Evolutionary conservation across 2,113 vertebrate species (phyloP).

Genomic region (Nerophis ophidion): DNA sequence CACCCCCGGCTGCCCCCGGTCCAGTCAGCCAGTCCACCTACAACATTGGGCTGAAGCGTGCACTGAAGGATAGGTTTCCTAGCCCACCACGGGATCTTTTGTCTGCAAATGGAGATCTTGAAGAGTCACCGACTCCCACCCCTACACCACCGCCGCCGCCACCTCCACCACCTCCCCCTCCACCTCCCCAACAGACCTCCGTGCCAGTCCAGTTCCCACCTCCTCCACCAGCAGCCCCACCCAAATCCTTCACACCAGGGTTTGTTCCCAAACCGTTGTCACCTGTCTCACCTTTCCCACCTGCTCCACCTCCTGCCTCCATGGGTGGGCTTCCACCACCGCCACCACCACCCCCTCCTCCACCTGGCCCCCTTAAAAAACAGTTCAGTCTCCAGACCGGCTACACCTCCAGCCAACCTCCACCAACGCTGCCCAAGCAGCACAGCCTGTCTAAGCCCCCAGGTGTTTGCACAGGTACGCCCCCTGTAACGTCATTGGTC

Average conservation of each 20-base stretch:
- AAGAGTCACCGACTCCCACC: slow-evolving; percentile 56
- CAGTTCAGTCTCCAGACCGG: slow-evolving; percentile 69
- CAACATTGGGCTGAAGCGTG: slow-evolving; percentile 49
- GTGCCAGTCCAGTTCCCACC: slow-evolving; percentile 59
- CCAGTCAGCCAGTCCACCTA: slow-evolving; percentile 24
- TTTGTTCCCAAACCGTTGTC: slow-evolving; percentile 69
- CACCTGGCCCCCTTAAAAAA: slow-evolving; percentile 74
- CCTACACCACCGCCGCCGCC: slow-evolving; percentile 62
- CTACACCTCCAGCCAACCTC: slow-evolving; percentile 64
- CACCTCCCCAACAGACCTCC: slow-evolving; percentile 46
- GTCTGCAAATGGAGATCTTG: slow-evolving; percentile 28
- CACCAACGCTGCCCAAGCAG: slow-evolving; percentile 84
- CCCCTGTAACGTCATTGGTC: slow-evolving; percentile 75
- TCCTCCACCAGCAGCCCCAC: slow-evolving; percentile 71
- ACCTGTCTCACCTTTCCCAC: slow-evolving; percentile 58
- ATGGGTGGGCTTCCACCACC: slow-evolving; percentile 48
- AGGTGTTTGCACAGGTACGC: slow-evolving; percentile 19
- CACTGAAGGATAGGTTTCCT: slow-evolving; percentile 71
- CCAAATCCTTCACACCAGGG: slow-evolving; percentile 71
- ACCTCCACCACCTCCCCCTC: slow-evolving; percentile 49
- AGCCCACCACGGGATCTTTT: slow-evolving; percentile 69
- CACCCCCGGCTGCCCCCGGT: slow-evolving; percentile 40
- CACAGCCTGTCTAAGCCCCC: slow-evolving; percentile 78
- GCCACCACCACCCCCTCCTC: slow-evolving; percentile 59
- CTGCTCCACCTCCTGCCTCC: slow-evolving; percentile 43